Evolutionary conservation across 1,140 invertebrate genomes (phyloP).

Genomic region (Pseudomyrmex pallidus): DNA sequence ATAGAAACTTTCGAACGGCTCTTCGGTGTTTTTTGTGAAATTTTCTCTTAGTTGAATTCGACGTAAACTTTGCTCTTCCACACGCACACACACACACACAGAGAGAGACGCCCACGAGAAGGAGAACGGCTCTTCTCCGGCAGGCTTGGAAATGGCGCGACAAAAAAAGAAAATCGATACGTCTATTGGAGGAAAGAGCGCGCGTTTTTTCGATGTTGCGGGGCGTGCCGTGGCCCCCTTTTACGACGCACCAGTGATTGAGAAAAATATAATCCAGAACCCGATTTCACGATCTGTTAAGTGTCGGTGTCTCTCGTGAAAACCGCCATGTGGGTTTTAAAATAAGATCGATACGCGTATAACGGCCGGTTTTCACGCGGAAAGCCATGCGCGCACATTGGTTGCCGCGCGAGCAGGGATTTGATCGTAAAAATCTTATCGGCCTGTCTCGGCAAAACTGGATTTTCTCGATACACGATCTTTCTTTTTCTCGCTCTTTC

Average conservation of each 20-base stretch:
- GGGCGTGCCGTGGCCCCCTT: not conserved
- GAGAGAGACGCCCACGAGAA: not conserved
- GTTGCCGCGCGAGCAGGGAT: too few species aligned
- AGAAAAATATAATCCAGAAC: conserved; percentile 21
- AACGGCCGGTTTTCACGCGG: conserved; percentile 7
- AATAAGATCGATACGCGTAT: conserved; percentile 43
- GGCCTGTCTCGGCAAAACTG: too few species aligned
- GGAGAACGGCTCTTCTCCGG: conserved; percentile 7
- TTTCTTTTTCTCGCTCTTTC: too few species aligned
- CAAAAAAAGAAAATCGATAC: conserved; percentile 57
- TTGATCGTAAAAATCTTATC: not conserved
- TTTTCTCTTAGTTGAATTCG: not conserved
- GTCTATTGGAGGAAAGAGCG: conserved; percentile 27
- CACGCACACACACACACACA: too few species aligned
- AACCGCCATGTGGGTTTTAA: conserved; percentile 18
- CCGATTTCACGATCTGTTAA: conserved; percentile 50
- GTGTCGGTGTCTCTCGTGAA: conserved; percentile 20
- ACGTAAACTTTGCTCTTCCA: not conserved
- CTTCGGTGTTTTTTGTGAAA: not conserved
- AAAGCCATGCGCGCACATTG: too few species aligned
- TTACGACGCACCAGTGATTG: not conserved
- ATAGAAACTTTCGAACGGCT: not conserved
- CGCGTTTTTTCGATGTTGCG: conserved; percentile 30
- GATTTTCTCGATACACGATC: too few species aligned
- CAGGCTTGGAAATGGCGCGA: conserved; percentile 6